phyloP scores from a whole-genome alignment of 2,888 invertebrate species.

The Euplexia lucipara region DNA sequence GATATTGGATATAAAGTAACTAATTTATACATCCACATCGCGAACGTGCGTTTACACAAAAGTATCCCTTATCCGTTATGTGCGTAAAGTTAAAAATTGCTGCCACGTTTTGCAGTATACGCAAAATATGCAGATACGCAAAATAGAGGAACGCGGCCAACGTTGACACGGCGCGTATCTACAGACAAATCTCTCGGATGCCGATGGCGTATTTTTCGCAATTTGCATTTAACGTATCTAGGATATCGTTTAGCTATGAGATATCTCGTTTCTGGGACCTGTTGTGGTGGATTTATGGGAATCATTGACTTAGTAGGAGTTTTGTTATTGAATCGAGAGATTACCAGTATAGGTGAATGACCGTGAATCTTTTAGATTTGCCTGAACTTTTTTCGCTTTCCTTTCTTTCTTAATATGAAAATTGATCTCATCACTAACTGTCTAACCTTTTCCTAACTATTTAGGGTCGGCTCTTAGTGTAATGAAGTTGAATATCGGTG shows the following conservation, averaged over 20 bases:
- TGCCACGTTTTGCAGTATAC: background rate
- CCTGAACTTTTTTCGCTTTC: too few relatives aligned
- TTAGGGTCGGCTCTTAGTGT: too few relatives aligned
- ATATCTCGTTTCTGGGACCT: slow-evolving; percentile 44
- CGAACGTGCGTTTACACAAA: background rate
- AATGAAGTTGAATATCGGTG: too few relatives aligned
- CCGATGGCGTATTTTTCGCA: slow-evolving; percentile 74
- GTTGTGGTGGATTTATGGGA: slow-evolving; percentile 33
- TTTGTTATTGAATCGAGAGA: background rate
- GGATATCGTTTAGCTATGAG: slow-evolving; percentile 38
- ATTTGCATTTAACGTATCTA: slow-evolving; percentile 75
- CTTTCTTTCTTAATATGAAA: too few relatives aligned
- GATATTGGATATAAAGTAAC: slow-evolving; percentile 66
- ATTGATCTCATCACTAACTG: too few relatives aligned
- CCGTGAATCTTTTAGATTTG: too few relatives aligned
- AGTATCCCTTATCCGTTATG: background rate
- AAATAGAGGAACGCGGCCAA: slow-evolving; percentile 34
- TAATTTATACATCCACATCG: slow-evolving; percentile 53
- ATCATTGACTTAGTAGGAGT: slow-evolving; percentile 1
- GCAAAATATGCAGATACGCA: slow-evolving; percentile 36
- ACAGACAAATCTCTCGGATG: slow-evolving; percentile 66
- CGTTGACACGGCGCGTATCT: slow-evolving; percentile 65
- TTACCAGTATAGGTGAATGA: background rate
- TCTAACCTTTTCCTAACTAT: too few relatives aligned
- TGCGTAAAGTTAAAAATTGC: background rate